Conservation (phyloP, 2,888 invertebrate species). For the Ochropacha duplaris region DNA sequence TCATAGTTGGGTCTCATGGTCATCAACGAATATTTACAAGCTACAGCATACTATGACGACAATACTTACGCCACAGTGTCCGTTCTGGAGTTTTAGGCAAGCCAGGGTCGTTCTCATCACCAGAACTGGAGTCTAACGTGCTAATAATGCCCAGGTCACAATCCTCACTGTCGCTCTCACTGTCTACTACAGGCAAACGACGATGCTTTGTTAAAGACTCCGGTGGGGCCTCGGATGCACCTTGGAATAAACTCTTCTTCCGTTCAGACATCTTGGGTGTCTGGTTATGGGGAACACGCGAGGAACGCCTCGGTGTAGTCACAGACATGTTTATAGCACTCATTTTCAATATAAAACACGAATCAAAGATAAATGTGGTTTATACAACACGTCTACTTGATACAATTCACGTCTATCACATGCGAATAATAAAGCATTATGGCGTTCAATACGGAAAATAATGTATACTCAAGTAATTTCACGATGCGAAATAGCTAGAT, state of each 20-base stretch:
- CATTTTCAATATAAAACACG: conserved; percentile 28
- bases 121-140: conserved; percentile 77
- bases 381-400: conserved; percentile 26
- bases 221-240: conserved; percentile 42
- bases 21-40: not conserved
- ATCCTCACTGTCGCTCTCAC: conserved; percentile 77
- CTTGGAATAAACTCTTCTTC: conserved; percentile 85
- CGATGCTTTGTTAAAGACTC: conserved; percentile 72
- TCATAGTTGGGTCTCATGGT: not conserved
- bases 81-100: conserved; percentile 65
- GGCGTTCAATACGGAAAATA: not conserved
- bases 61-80: conserved; percentile 64
- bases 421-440: conserved; percentile 15
- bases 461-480: conserved; percentile 10
- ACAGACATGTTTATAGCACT: conserved; percentile 57
- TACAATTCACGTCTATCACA: conserved; percentile 11
- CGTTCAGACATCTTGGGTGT: conserved; percentile 85
- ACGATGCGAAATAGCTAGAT: conserved; percentile 21
- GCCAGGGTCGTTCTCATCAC: conserved; percentile 67
- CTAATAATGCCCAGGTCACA: conserved; percentile 83
- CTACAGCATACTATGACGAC: not conserved
- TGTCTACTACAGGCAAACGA: conserved; percentile 68
- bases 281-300: conserved; percentile 62
- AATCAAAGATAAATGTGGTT: conserved; percentile 27
- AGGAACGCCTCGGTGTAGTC: conserved; percentile 68